Conservation (phyloP, 1,140 invertebrate species). For the Spodoptera frugiperda region DNA sequence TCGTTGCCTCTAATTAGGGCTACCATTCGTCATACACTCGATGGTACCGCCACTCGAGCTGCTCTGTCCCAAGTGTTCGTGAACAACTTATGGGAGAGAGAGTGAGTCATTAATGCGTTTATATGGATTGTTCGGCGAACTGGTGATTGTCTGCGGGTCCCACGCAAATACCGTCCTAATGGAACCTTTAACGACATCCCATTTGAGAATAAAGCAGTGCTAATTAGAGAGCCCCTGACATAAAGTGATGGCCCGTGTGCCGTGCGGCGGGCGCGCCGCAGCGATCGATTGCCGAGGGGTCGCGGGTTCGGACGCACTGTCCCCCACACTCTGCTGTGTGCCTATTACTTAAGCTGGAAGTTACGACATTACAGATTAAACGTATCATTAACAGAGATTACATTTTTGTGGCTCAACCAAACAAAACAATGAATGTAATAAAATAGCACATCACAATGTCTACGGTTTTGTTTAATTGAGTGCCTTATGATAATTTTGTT, state of each 20-base stretch:
- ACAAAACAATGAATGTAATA: too few relatives aligned
- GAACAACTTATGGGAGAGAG: not conserved
- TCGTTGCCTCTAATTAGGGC: slow-evolving; percentile 11
- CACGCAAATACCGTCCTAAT: slow-evolving; percentile 48
- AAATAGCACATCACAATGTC: too few relatives aligned
- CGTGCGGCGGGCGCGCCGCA: not conserved
- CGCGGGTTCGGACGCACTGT: slow-evolving; percentile 12
- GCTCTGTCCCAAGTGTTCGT: not conserved
- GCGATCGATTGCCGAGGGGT: slow-evolving; percentile 37
- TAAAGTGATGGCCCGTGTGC: slow-evolving; percentile 18
- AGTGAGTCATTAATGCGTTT: slow-evolving; percentile 35
- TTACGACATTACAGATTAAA: slow-evolving; percentile 38
- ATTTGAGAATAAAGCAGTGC: slow-evolving; percentile 50
- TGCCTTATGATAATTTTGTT: too few relatives aligned
- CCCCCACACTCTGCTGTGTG: slow-evolving; percentile 27
- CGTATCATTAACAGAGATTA: slow-evolving; percentile 43
- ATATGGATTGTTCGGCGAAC: slow-evolving; percentile 30
- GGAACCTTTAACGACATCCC: slow-evolving; percentile 50
- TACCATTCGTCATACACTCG: not conserved
- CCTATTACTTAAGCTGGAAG: slow-evolving; percentile 45
- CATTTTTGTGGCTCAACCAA: slow-evolving; percentile 3
- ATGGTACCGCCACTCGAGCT: slow-evolving; percentile 6
- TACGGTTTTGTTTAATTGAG: too few relatives aligned
- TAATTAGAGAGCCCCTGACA: slow-evolving; percentile 48
- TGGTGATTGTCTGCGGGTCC: slow-evolving; percentile 39